phyloP scores from a whole-genome alignment of 2,888 invertebrate genomes.

The Melanotus villosus region DNA sequence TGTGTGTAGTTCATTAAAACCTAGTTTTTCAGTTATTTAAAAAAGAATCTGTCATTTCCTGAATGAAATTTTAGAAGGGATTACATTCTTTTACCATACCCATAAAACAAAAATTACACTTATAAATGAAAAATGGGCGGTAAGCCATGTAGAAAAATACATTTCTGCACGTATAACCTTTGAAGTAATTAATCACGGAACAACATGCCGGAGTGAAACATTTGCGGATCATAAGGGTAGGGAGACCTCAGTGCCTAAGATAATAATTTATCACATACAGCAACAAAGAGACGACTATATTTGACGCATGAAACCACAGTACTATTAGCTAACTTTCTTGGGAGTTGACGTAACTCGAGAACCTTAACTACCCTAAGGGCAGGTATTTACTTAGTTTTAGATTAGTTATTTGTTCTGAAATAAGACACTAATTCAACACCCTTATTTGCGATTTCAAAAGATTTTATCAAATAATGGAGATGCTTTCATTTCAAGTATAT shows the following conservation, averaged over 20 bases:
- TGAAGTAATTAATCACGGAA: constrained; percentile 1
- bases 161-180: background rate
- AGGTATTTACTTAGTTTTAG: background rate
- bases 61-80: no score
- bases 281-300: background rate
- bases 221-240: constrained; percentile 2
- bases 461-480: constrained; percentile 1
- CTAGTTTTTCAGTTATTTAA: no score
- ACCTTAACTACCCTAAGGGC: background rate
- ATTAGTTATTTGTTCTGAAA: background rate
- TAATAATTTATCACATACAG: constrained; percentile 6
- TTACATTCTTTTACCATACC: no score
- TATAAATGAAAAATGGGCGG: background rate
- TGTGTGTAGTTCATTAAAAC: no score
- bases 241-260: background rate
- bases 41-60: no score
- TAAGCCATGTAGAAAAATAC: background rate
- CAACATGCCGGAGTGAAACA: background rate
- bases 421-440: background rate
- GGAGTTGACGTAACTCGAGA: background rate
- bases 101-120: no score
- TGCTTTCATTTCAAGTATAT: background rate
- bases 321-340: background rate
- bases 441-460: background rate
- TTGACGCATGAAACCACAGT: constrained; percentile 3